phyloP scores from a whole-genome alignment of 2,888 invertebrate genomes.

The Macaria liturata region DNA sequence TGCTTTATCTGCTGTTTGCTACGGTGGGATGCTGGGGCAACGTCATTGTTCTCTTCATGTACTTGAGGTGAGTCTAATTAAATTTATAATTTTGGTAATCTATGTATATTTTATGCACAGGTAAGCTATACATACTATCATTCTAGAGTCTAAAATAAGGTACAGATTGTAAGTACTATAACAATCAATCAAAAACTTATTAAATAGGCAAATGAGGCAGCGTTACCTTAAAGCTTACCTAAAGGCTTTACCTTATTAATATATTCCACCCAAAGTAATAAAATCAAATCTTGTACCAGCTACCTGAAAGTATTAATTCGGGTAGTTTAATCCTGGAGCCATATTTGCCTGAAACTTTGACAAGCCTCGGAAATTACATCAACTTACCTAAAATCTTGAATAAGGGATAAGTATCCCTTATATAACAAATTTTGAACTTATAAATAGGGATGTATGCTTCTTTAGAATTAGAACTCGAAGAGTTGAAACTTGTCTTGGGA shows the following conservation, averaged over 20 bases:
- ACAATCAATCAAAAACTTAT: too few relatives aligned
- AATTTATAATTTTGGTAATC: background rate
- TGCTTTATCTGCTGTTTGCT: slow-evolving; percentile 85
- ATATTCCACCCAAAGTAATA: slow-evolving; percentile 21
- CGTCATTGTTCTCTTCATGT: slow-evolving; percentile 88
- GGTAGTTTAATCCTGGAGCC: slow-evolving; percentile 23
- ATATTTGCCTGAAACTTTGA: slow-evolving; percentile 21
- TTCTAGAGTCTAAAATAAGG: too few relatives aligned
- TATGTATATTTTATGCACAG: background rate
- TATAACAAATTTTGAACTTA: slow-evolving; percentile 4
- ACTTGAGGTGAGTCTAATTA: slow-evolving; percentile 83
- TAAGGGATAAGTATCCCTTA: slow-evolving; percentile 4
- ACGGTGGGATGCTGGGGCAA: slow-evolving; percentile 88
- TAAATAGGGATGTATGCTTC: too few relatives aligned
- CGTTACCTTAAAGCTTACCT: too few relatives aligned
- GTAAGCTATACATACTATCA: too few relatives aligned
- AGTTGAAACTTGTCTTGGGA: too few relatives aligned
- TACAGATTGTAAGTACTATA: too few relatives aligned
- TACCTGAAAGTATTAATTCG: slow-evolving; percentile 21
- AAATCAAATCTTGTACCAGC: slow-evolving; percentile 13
- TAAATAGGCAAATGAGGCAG: too few relatives aligned
- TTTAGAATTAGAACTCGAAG: too few relatives aligned
- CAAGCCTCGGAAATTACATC: slow-evolving; percentile 11
- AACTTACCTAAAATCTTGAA: slow-evolving; percentile 10
- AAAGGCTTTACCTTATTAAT: slow-evolving; percentile 11